Evolutionary conservation across 2,888 invertebrate species (phyloP), one percentile per base, ranked within the genome.

Genomic region (Allygus modestus): DNA sequence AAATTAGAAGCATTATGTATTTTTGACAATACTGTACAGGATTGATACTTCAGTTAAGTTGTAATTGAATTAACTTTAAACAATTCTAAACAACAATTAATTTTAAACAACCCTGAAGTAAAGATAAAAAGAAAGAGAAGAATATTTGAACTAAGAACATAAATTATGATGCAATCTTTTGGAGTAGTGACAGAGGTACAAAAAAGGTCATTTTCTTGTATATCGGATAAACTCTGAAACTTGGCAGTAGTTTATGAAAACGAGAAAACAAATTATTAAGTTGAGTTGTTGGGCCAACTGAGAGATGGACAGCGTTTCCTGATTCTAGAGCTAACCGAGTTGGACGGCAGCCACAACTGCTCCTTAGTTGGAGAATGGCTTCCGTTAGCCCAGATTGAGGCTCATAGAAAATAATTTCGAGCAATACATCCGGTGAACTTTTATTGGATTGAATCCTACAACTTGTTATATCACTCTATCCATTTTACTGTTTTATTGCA

Each of bases 161-260:
- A 37, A 37, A 37, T 37, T 9, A 7, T 37, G 5, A 37, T 37
- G 9, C 4, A 37, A 37, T 9, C 9, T 37, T 37, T 9, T 4
- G 37, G 37, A 37, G 46, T 12, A 58, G 12, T 58, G 23, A 7
- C 37, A 37, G 58, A 23, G 23, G 20, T 58, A 23, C 58, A 58
- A 58, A 58, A 77, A n/a, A 41, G 43, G 43, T n/a, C 15, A 17
- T 77, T 41, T 77, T 58, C n/a, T 33, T 20, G n/a, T 37, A 58
- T 33, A 79, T 12, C n/a, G 41, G 65, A 84, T 26, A 20, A 15
- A n/a, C 54, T 58, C 31, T 17, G 0, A 7, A 61, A 69, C 33
- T 73, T 73, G 43, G 28, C 28, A 51, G 43, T 51, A 83, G 11
- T 33, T 37, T 79, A 17, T 58, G 43, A 33, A 58, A 84, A 12